These are phyloP conservation scores for Uloborus diversus DNA, from an alignment of 1,140 invertebrate genomes.

Conservation along the genomic window DNA sequence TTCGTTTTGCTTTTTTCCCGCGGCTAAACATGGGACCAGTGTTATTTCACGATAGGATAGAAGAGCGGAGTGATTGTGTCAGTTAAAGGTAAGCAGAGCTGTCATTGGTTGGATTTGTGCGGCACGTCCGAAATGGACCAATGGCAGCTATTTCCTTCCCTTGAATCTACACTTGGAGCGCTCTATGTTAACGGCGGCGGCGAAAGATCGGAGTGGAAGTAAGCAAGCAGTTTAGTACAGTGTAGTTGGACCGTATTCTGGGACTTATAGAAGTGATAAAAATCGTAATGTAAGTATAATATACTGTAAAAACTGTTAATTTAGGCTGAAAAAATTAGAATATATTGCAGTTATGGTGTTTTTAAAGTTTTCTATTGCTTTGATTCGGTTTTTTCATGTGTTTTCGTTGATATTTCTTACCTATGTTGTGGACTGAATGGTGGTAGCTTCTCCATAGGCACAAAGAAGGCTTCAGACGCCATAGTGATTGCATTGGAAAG, in stretches of 20 bases:
- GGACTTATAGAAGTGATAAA: background rate
- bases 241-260: background rate
- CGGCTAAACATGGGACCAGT: background rate
- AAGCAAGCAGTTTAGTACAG: background rate
- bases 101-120: constrained; percentile 40
- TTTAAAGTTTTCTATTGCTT: too few species aligned
- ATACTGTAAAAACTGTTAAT: too few species aligned
- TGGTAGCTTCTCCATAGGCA: constrained; percentile 39
- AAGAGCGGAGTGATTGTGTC: constrained; percentile 39
- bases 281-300: constrained; percentile 33
- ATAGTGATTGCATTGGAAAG: constrained; percentile 39
- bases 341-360: too few species aligned
- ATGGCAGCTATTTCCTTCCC: constrained; percentile 6
- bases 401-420: too few species aligned
- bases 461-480: constrained; percentile 46
- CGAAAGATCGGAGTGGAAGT: background rate
- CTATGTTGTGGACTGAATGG: too few species aligned
- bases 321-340: too few species aligned
- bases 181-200: constrained; percentile 34
- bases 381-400: too few species aligned
- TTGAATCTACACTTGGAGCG: constrained; percentile 26
- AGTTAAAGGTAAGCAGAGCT: constrained; percentile 20
- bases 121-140: constrained; percentile 34
- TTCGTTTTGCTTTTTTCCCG: background rate
- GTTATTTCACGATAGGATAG: constrained; percentile 9